These are phyloP conservation scores for Anguilla pacifica DNA, from an alignment of 2,797 vertebrate genomes.

Conservation along the genomic window DNA sequence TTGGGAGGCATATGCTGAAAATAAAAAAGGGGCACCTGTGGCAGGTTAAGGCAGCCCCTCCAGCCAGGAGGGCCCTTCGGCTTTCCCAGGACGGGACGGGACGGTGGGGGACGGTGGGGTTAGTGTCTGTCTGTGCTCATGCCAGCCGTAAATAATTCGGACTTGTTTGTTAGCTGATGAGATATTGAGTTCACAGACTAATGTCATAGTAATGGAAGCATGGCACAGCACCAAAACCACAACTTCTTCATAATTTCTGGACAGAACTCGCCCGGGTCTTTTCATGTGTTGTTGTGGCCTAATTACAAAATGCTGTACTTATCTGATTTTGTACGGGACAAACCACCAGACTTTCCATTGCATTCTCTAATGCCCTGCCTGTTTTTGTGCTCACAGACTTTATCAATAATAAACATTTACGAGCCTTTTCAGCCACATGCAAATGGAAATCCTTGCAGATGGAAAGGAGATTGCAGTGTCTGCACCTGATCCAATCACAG, in stretches of 20 bases:
- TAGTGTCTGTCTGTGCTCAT: not conserved
- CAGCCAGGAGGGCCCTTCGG: not conserved
- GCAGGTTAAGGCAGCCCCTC: not conserved
- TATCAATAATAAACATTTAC: not conserved
- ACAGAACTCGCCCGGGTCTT: not conserved
- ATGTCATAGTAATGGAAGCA: not conserved
- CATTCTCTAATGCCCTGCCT: not conserved
- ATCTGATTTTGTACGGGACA: not conserved
- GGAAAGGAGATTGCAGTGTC: not conserved
- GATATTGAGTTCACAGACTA: not conserved
- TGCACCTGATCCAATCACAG: not conserved
- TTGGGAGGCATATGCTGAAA: not conserved
- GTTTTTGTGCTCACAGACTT: not conserved
- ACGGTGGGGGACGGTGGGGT: too few relatives aligned
- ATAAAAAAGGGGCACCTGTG: not conserved
- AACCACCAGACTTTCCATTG: not conserved
- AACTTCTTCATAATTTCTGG: not conserved
- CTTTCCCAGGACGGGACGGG: not conserved
- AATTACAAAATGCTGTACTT: not conserved
- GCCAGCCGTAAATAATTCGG: not conserved
- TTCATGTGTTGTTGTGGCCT: not conserved
- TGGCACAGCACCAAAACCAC: not conserved
- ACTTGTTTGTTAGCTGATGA: not conserved
- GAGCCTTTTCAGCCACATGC: not conserved
- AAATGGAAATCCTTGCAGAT: not conserved